Conservation (phyloP, 2,113 vertebrate genomes). For the Clupea harengus region DNA sequence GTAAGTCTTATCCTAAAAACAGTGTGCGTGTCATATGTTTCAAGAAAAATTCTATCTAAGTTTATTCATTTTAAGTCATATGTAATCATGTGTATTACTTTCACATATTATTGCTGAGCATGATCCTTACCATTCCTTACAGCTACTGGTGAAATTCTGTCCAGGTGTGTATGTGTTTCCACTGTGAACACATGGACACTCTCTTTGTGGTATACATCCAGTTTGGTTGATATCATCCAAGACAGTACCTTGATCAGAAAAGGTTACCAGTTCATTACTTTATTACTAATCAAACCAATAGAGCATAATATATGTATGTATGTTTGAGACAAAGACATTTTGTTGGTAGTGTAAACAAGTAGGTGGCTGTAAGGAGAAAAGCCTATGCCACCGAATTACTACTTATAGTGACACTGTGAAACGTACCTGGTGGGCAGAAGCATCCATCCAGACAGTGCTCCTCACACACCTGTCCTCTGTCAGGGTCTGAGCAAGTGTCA, state of each 20-base stretch:
- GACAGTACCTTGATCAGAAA: constrained; percentile 69
- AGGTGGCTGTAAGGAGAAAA: too few relatives aligned
- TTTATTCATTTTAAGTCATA: too few relatives aligned
- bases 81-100: neutral
- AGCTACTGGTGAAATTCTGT: constrained; percentile 67
- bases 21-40: too few relatives aligned
- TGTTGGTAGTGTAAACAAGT: too few relatives aligned
- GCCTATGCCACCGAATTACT: too few relatives aligned
- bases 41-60: too few relatives aligned
- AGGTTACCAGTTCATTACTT: neutral
- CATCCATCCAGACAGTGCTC: constrained; percentile 80
- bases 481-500: constrained; percentile 78
- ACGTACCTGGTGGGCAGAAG: constrained; percentile 79
- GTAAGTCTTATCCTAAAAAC: too few relatives aligned
- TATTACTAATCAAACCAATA: neutral
- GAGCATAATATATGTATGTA: too few relatives aligned
- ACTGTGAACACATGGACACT: constrained; percentile 78
- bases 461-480: constrained; percentile 75
- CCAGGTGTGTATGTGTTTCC: constrained; percentile 70
- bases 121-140: constrained; percentile 75
- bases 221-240: constrained; percentile 75
- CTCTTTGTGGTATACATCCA: constrained; percentile 69
- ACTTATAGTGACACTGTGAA: too few relatives aligned
- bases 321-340: too few relatives aligned
- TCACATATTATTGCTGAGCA: neutral